Percentiles rank a stretch among this genome's conserved stretches.
These are phyloP conservation scores for Chelidonichthys spinosus DNA, from an alignment of 2,797 vertebrate species.

Conservation along the genomic window DNA sequence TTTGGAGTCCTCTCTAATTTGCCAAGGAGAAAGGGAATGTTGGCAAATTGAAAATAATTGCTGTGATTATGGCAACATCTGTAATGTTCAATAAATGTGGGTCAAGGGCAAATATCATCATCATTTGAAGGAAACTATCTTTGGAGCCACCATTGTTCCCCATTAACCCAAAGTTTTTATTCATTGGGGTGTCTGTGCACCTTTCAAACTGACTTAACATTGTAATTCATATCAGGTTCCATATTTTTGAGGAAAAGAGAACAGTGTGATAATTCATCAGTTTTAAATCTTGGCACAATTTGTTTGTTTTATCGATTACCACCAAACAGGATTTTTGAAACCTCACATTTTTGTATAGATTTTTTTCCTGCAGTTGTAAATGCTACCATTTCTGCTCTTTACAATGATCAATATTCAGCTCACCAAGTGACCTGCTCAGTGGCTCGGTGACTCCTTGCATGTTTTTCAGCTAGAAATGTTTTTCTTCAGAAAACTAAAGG, in stretches of 20 bases:
- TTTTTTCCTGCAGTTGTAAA: background rate
- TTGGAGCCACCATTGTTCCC: constrained; percentile 27
- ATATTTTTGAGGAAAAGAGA: background rate
- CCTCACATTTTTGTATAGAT: background rate
- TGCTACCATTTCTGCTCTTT: constrained; percentile 6
- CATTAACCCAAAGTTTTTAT: constrained; percentile 22
- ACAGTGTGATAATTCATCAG: background rate
- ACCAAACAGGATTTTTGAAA: constrained; percentile 6
- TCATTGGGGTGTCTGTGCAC: constrained; percentile 10
- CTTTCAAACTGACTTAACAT: constrained; percentile 33
- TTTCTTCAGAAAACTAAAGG: constrained; percentile 2
- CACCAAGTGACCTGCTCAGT: constrained; percentile 22
- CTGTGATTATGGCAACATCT: constrained; percentile 75
- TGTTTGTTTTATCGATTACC: background rate
- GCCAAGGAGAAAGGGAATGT: constrained; percentile 66
- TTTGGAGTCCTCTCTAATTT: constrained; percentile 59
- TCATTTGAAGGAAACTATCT: constrained; percentile 44
- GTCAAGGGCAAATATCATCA: constrained; percentile 70
- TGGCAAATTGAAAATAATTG: constrained; percentile 80
- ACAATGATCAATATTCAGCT: constrained; percentile 32
- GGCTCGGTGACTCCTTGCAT: background rate
- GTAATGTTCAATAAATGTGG: constrained; percentile 66
- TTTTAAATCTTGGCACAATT: background rate
- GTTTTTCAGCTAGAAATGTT: constrained; percentile 12
- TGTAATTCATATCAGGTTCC: constrained; percentile 12